Conservation (phyloP, 2,113 vertebrate genomes). For the Empidonax alnorum region DNA sequence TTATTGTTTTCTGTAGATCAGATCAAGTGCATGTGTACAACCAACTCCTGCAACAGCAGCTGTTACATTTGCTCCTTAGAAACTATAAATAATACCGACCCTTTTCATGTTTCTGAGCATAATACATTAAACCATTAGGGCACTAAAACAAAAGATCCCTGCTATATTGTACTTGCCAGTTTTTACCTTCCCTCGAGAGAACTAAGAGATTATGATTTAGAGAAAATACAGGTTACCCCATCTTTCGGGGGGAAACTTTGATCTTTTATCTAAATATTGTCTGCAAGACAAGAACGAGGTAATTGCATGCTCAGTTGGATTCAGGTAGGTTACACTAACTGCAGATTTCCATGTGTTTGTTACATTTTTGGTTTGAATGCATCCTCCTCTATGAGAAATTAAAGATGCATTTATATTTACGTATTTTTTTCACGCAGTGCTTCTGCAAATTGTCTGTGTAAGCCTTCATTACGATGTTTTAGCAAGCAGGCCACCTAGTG, state of each 20-base stretch:
- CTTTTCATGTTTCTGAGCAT: neutral
- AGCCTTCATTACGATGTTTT: conserved; percentile 4
- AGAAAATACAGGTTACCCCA: neutral
- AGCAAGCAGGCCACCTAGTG: conserved; percentile 71
- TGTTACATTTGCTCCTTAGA: neutral
- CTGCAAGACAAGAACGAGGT: neutral
- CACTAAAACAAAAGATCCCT: neutral
- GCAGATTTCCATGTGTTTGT: neutral
- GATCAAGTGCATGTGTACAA: neutral
- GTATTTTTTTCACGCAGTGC: neutral
- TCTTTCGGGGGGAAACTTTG: neutral
- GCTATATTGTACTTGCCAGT: neutral
- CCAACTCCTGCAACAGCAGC: neutral
- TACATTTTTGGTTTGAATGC: neutral
- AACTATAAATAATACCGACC: neutral
- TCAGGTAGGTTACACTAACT: neutral
- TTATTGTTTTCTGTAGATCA: neutral
- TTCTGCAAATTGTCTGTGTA: neutral
- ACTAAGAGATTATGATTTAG: neutral
- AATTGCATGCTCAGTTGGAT: neutral
- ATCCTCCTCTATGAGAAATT: neutral
- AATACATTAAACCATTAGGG: neutral
- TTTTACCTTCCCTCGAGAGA: neutral
- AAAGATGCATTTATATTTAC: neutral
- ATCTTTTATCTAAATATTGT: neutral